Percentiles rank a stretch among this genome's conserved stretches.
These are phyloP conservation scores for Cryptocheilus praepositus DNA, from an alignment of 2,888 invertebrate species.

Conservation along the genomic window DNA sequence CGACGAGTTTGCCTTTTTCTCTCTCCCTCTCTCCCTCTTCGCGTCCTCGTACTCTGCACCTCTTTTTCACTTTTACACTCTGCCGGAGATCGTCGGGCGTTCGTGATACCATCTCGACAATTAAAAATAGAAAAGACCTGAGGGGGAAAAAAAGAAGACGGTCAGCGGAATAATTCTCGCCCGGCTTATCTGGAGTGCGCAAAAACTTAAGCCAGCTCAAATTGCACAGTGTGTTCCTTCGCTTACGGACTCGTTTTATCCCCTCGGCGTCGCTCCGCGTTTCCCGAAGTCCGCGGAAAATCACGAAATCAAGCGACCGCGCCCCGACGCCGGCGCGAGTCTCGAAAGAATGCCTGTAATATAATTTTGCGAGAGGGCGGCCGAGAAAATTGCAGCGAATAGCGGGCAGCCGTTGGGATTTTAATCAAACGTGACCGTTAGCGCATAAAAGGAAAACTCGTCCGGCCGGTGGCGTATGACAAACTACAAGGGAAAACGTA, in stretches of 20 bases:
- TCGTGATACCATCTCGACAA: no score
- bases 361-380: background rate
- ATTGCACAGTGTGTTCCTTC: no score
- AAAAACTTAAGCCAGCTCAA: no score
- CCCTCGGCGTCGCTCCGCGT: no score
- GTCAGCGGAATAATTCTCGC: no score
- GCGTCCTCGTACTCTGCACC: background rate
- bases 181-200: no score
- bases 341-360: background rate
- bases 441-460: conserved; percentile 9
- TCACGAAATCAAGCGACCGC: conserved; percentile 56
- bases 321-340: no score
- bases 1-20: no score
- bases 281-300: background rate
- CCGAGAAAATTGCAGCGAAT: background rate
- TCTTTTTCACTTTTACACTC: conserved; percentile 11
- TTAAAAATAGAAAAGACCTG: no score
- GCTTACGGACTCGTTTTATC: no score
- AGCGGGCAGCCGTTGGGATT: conserved; percentile 15
- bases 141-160: no score
- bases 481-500: background rate
- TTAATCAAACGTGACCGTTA: conserved; percentile 28
- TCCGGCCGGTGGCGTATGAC: background rate
- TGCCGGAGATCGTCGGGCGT: conserved; percentile 14
- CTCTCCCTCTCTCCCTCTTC: conserved; percentile 9